Evolutionary conservation across 2,113 vertebrate species (phyloP).

Genomic region (Cyanoderma ruficeps): DNA sequence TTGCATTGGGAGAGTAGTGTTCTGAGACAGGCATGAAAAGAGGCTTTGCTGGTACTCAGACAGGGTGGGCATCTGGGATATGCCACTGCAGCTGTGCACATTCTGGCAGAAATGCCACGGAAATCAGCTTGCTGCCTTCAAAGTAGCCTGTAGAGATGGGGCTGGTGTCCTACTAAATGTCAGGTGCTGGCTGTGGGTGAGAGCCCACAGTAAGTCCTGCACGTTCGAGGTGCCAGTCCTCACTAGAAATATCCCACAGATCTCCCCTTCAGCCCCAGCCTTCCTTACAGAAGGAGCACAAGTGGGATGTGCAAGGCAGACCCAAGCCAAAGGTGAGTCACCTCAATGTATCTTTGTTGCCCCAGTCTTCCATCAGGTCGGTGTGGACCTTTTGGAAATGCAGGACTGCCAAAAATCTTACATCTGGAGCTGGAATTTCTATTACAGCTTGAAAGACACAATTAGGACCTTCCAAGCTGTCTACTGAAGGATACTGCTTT

Average conservation of each 20-base stretch:
- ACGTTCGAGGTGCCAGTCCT: rapidly evolving
- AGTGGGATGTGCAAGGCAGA: background rate
- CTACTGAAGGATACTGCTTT: background rate
- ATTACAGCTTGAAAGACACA: background rate
- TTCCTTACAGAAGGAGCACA: background rate
- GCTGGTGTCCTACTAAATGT: background rate
- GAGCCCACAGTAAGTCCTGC: background rate
- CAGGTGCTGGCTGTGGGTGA: background rate
- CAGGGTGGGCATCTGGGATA: background rate
- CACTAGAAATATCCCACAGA: background rate
- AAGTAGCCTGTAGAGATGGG: background rate
- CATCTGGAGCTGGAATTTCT: background rate
- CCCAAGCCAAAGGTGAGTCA: background rate
- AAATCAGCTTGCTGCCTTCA: background rate
- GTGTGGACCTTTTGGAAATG: background rate
- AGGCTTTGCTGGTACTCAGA: background rate
- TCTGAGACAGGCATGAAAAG: background rate
- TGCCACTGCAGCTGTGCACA: background rate
- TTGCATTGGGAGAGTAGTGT: background rate
- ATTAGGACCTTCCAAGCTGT: background rate
- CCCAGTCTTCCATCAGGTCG: background rate
- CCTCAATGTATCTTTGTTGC: background rate
- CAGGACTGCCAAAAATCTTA: background rate
- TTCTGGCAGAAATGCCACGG: rapidly evolving
- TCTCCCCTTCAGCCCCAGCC: background rate